Percentiles rank a stretch among this genome's conserved stretches.
These are phyloP conservation scores for Coptodon rendalli DNA, from an alignment of 2,113 vertebrate genomes.

Conservation along the genomic window DNA sequence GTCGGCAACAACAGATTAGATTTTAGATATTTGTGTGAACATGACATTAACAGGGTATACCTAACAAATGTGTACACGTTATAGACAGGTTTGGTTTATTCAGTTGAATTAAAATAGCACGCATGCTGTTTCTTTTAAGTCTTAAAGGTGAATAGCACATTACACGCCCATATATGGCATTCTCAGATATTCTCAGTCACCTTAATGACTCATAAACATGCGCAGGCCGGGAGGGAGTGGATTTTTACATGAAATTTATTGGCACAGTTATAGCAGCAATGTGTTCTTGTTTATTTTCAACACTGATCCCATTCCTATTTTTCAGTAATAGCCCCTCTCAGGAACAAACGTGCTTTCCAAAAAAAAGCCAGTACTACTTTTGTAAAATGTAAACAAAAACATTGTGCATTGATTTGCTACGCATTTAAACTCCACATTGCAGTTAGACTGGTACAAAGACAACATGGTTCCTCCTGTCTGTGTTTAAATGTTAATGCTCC, in stretches of 20 bases:
- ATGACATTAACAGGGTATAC: background rate
- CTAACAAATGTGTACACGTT: background rate
- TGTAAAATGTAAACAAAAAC: background rate
- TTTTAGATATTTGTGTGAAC: background rate
- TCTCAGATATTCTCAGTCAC: background rate
- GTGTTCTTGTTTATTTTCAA: slow-evolving; percentile 48
- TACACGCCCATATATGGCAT: background rate
- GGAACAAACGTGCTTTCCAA: background rate
- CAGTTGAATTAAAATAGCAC: background rate
- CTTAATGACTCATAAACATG: background rate
- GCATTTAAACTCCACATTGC: background rate
- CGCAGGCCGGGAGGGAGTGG: background rate
- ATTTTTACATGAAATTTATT: slow-evolving; percentile 52
- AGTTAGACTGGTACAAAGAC: background rate
- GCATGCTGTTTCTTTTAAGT: background rate
- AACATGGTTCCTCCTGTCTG: background rate
- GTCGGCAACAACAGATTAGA: background rate
- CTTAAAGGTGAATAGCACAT: background rate
- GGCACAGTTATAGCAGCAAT: slow-evolving; percentile 65
- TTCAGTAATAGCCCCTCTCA: background rate
- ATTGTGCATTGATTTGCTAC: background rate
- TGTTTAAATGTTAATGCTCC: background rate
- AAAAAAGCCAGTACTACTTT: background rate
- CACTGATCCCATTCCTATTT: slow-evolving; percentile 1
- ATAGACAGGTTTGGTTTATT: background rate